Evolutionary conservation across 2,113 vertebrate genomes (phyloP).

Genomic region (Rhadina sibilatrix): DNA sequence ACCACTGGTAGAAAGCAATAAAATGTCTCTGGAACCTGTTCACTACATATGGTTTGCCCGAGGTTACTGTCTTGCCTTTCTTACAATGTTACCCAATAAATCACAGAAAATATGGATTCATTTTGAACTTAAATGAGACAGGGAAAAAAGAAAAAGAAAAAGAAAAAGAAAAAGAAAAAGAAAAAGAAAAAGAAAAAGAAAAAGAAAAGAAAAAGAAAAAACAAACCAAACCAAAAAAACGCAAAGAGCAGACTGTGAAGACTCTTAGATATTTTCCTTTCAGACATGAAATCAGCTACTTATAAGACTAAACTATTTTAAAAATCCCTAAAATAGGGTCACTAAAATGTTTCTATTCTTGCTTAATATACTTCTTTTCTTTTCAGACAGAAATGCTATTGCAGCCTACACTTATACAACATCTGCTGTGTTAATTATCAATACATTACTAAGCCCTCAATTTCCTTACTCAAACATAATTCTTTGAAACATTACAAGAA

Average conservation of each 20-base stretch:
- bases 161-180: too few relatives aligned
- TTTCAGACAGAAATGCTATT: neutral
- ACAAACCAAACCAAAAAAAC: neutral
- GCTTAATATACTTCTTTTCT: neutral
- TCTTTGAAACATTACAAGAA: constrained; percentile 17
- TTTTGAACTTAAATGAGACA: neutral
- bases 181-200: too few relatives aligned
- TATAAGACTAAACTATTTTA: neutral
- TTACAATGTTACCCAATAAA: constrained; percentile 42
- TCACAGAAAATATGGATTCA: constrained; percentile 37
- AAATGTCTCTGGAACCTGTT: constrained; percentile 54
- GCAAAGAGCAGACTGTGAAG: neutral
- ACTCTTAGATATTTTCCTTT: neutral
- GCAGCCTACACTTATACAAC: neutral
- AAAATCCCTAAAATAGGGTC: neutral
- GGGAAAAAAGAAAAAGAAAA: too few relatives aligned
- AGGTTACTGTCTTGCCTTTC: constrained; percentile 56
- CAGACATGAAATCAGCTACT: neutral
- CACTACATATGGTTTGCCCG: constrained; percentile 53
- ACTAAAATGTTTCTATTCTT: neutral
- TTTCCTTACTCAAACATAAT: constrained; percentile 44
- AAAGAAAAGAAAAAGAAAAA: too few relatives aligned
- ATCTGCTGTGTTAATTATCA: constrained; percentile 66
- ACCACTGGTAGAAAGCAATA: constrained; percentile 41
- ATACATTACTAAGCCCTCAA: constrained; percentile 27